A percentile compares a stretch with the other conserved stretches of the same genome.
These are phyloP conservation scores for Trachelipus rathkii DNA, from an alignment of 1,140 invertebrate species.

Conservation along the genomic window DNA sequence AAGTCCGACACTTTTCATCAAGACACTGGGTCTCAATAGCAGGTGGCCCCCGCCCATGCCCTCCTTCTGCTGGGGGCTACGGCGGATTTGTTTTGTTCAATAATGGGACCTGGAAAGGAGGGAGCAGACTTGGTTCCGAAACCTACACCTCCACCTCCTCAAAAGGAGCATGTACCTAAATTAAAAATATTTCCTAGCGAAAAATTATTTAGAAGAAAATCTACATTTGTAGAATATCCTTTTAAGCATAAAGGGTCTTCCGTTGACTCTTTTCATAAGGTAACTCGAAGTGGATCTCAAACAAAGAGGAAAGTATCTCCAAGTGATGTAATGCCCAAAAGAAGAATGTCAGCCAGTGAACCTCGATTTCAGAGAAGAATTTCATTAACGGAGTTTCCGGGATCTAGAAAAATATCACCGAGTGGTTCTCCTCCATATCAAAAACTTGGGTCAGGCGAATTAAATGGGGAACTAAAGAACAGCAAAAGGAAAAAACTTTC, in stretches of 20 bases:
- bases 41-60: constrained; percentile 46
- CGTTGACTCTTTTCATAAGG: constrained; percentile 19
- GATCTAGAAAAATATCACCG: background rate
- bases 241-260: constrained; percentile 24
- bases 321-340: constrained; percentile 24
- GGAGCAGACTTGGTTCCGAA: constrained; percentile 25
- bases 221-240: constrained; percentile 22
- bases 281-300: constrained; percentile 24
- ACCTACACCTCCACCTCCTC: constrained; percentile 6
- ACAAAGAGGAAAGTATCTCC: constrained; percentile 29
- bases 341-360: constrained; percentile 28
- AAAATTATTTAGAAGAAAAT: constrained; percentile 5
- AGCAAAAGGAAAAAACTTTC: background rate
- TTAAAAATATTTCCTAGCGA: constrained; percentile 24
- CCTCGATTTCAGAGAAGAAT: constrained; percentile 28
- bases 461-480: background rate
- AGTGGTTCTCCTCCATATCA: constrained; percentile 6
- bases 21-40: constrained; percentile 45
- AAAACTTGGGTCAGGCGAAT: background rate
- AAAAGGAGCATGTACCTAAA: constrained; percentile 23
- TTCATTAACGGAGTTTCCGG: constrained; percentile 25
- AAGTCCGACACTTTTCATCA: constrained; percentile 61
- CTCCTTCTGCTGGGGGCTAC: constrained; percentile 41
- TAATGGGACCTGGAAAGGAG: constrained; percentile 36
- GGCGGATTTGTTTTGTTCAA: constrained; percentile 45